Evolutionary conservation across 2,888 invertebrate genomes (phyloP), one percentile per base, ranked within the genome.

Genomic region (Melinaea menophilus): DNA sequence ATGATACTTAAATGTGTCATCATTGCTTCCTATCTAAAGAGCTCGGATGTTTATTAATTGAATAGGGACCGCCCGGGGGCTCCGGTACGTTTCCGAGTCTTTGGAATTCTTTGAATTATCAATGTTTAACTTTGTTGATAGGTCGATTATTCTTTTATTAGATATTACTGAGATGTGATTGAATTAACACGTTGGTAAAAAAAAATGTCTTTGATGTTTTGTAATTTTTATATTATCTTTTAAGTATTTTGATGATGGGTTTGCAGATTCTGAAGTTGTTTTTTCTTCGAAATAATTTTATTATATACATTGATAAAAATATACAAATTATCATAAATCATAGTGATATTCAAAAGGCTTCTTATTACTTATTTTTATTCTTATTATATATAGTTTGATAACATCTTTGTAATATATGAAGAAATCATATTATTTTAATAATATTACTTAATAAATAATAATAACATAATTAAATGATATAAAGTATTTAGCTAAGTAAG

Each of bases 1-100:
- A 85, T 76, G 75, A 81, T 79, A 83, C 82, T 88, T 88, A 88
- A 88, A 89, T 87, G 76, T 88, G 88, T 89, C 89, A 86, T 82
- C 89, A 78, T 79, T 69, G 79, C 82, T 87, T 90, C 88, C 89
- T 86, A 86, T 84, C 80, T 79, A 78, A 83, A 81, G 78, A 83
- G 78, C 75, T 77, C 72, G 81, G 81, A 81, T 84, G 84, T 85
- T 84, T 80, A 79, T 81, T 80, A 73, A 74, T 75, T 72, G 69
- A 71, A 62, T 65, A 61, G 55, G 61, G 75, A 73, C 75, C 73
- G 74, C 74, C 73, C 70, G 73, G 68, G 65, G 70, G 69, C 65
- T 64, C 65, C 65, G 67, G 64, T 68, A 69, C 66, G 66, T 74
- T 74, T 73, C 70, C 73, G 70, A 69, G 64, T 67, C 69, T 66